Percentiles rank a stretch among this genome's conserved stretches.
These are phyloP conservation scores for Pseudochaenichthys georgianus DNA, from an alignment of 2,797 vertebrate genomes.

Conservation along the genomic window DNA sequence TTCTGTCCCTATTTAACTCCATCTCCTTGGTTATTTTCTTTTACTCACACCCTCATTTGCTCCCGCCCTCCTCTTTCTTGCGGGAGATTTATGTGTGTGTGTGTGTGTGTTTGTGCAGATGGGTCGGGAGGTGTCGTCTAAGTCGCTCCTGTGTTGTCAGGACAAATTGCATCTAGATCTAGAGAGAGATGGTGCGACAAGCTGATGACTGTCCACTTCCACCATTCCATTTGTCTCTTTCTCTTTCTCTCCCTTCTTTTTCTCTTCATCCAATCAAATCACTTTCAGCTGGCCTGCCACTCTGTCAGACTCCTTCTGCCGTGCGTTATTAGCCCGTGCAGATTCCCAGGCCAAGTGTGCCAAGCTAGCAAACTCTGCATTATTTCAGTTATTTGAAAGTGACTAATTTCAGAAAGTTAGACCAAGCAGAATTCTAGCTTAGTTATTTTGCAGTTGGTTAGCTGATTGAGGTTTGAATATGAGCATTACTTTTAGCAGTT, in stretches of 20 bases:
- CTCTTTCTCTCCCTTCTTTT: slow-evolving; percentile 12
- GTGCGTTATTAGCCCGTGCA: slow-evolving; percentile 46
- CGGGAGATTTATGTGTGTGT: slow-evolving; percentile 34
- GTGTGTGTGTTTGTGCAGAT: slow-evolving; percentile 37
- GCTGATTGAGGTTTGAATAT: slow-evolving; percentile 21
- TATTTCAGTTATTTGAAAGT: slow-evolving; percentile 33
- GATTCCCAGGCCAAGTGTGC: slow-evolving; percentile 48
- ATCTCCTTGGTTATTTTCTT: slow-evolving; percentile 50
- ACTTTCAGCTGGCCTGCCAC: slow-evolving; percentile 55
- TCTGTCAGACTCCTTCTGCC: slow-evolving; percentile 56
- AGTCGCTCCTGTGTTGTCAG: slow-evolving; percentile 51
- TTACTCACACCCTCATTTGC: slow-evolving; percentile 44
- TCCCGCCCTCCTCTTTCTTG: slow-evolving; percentile 12
- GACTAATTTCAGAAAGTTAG: slow-evolving; percentile 28
- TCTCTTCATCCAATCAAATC: slow-evolving; percentile 51
- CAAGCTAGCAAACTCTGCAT: slow-evolving; percentile 30
- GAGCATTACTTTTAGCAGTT: neutral
- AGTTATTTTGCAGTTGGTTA: slow-evolving; percentile 14
- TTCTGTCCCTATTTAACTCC: slow-evolving; percentile 41
- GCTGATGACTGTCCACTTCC: slow-evolving; percentile 45
- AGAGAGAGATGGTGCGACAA: slow-evolving; percentile 36
- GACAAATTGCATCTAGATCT: slow-evolving; percentile 59
- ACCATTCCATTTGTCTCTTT: slow-evolving; percentile 15
- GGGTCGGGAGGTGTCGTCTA: slow-evolving; percentile 41
- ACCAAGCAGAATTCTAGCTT: slow-evolving; percentile 12